Evolutionary conservation across 2,888 invertebrate genomes (phyloP), one percentile per base, ranked within the genome.

Genomic region (Steinernema hermaphroditum): DNA sequence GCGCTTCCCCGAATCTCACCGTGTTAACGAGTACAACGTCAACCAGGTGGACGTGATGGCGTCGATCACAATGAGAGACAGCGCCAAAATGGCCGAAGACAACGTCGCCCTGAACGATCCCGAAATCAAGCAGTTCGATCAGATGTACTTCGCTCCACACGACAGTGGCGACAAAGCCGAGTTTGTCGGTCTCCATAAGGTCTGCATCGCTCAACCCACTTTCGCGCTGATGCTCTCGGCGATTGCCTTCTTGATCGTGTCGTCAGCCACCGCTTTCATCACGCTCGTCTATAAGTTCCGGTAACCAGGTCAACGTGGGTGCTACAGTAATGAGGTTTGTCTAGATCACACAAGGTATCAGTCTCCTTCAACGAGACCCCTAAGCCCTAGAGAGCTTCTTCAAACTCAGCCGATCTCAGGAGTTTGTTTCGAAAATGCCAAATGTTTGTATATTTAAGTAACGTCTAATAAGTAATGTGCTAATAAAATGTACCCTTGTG

Each of bases 321-420:
- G 8, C 24, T 54, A 12, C 37, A 24, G 27, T 16, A 27, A 54
- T 14, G 27, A 24, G 54, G 8, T 9, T 14, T 19, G 14, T 54
- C 6, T 27, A 54, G 54, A 4, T 27, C 54, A 6, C 54, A 54
- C 9, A 54, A 54, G 16, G 54, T 9, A 9, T 46, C 19, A 2
- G 46, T 54, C 54, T 27, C 27, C 22, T 19, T 24, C 54, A 16
- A 4, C 37, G 37, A 37, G 37, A 37, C 22, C 24, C 27, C 54
- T 6, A 54, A 24, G 54, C 2, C 54, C 22, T 54, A 27, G 27
- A 16, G 27, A 27, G 54, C 22, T 46, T 22, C 54, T 54, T 54
- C 54, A 54, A 54, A 54, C 54, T 54, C 54, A 54, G 54, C 16
- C 54, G 54, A 54, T 54, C 54, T 54, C 54, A 54, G 54, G 54